Conservation (phyloP, 2,113 vertebrate species). For the Cervus canadensis region DNA sequence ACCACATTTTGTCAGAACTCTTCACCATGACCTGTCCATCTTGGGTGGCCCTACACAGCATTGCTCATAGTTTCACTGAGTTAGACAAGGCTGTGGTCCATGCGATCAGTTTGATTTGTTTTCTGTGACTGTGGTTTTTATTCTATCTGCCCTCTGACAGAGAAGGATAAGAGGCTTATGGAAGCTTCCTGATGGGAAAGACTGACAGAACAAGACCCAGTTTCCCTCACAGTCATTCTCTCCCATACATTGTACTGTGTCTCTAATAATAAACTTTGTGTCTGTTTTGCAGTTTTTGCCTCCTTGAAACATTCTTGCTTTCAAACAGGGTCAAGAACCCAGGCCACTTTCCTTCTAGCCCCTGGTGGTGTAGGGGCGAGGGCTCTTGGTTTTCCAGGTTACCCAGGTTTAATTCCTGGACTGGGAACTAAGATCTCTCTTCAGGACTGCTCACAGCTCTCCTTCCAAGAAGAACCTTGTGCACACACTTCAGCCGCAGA, state of each 20-base stretch:
- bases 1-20: background rate
- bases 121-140: background rate
- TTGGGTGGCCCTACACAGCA: background rate
- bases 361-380: background rate
- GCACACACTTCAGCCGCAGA: background rate
- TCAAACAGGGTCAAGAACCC: background rate
- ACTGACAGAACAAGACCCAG: background rate
- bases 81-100: background rate
- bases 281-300: background rate
- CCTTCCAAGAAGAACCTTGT: background rate
- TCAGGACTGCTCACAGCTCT: background rate
- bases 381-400: background rate
- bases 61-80: background rate
- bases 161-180: background rate
- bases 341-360: background rate
- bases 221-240: background rate
- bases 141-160: background rate
- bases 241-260: background rate
- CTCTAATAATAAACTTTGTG: background rate
- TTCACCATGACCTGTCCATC: background rate
- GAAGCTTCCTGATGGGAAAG: background rate
- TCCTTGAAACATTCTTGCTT: background rate
- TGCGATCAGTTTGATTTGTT: background rate
- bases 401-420: background rate
- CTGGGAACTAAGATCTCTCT: background rate